These are phyloP conservation scores for Centropus bengalensis DNA, from an alignment of 2,113 vertebrate genomes.

Conservation along the genomic window DNA sequence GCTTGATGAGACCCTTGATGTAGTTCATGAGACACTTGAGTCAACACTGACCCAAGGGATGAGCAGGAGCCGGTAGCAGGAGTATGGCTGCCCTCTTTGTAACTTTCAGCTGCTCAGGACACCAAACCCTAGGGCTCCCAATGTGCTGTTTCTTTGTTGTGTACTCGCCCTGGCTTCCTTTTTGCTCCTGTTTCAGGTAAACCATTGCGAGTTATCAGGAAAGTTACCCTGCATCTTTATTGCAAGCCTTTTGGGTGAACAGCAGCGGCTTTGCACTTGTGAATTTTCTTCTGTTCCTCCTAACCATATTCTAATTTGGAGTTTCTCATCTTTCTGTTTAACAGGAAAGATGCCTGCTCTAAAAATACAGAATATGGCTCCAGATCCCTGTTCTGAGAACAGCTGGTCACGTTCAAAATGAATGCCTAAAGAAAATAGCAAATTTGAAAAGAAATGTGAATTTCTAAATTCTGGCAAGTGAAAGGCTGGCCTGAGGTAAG, in stretches of 20 bases:
- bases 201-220: background rate
- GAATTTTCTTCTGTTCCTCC: constrained; percentile 58
- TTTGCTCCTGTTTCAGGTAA: background rate
- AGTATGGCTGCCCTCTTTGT: background rate
- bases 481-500: constrained; percentile 57
- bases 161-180: background rate
- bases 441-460: constrained; percentile 66
- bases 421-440: constrained; percentile 67
- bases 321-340: constrained; percentile 69
- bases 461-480: constrained; percentile 52
- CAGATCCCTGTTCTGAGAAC: constrained; percentile 69
- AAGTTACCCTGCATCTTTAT: background rate
- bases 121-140: background rate
- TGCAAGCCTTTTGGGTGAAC: constrained; percentile 45
- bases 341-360: constrained; percentile 69
- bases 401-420: constrained; percentile 72
- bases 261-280: constrained; percentile 54
- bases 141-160: background rate
- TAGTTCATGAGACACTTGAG: background rate
- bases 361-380: constrained; percentile 68
- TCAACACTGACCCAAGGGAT: background rate
- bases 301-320: constrained; percentile 64
- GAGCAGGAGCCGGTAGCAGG: background rate
- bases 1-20: background rate
- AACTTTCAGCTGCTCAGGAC: background rate